Conservation (phyloP, 2,113 vertebrate species). For the Thamnophis sirtalis region DNA sequence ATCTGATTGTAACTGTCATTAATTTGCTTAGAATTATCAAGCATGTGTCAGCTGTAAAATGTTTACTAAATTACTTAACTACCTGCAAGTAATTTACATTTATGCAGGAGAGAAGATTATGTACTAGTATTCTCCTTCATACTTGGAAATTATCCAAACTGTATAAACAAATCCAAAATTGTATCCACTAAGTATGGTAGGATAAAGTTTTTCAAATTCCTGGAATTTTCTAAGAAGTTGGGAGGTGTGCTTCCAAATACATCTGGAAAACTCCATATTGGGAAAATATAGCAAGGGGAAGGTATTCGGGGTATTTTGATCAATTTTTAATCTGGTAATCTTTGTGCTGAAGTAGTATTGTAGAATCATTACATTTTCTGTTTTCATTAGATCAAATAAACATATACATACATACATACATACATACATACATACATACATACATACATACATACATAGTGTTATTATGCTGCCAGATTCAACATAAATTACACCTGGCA, state of each 20-base stretch:
- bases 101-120: not conserved
- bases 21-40: not conserved
- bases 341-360: not conserved
- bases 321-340: not conserved
- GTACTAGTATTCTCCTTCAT: too few relatives aligned
- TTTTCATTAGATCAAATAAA: not conserved
- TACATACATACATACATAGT: not conserved
- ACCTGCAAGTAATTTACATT: not conserved
- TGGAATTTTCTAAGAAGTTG: not conserved
- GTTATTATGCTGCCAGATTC: not conserved
- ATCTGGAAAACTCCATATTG: not conserved
- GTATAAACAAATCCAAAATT: not conserved
- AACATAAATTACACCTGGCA: not conserved
- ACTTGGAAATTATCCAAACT: not conserved
- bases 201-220: not conserved
- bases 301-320: not conserved
- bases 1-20: not conserved
- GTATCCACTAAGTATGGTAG: not conserved
- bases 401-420: too few relatives aligned
- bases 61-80: not conserved
- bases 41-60: not conserved
- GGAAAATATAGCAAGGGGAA: not conserved
- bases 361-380: not conserved
- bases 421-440: too few relatives aligned
- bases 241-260: not conserved